Evolutionary conservation across 1,140 invertebrate species (phyloP), one percentile per base, ranked within the genome.

Genomic region (Lethrus apterus): DNA sequence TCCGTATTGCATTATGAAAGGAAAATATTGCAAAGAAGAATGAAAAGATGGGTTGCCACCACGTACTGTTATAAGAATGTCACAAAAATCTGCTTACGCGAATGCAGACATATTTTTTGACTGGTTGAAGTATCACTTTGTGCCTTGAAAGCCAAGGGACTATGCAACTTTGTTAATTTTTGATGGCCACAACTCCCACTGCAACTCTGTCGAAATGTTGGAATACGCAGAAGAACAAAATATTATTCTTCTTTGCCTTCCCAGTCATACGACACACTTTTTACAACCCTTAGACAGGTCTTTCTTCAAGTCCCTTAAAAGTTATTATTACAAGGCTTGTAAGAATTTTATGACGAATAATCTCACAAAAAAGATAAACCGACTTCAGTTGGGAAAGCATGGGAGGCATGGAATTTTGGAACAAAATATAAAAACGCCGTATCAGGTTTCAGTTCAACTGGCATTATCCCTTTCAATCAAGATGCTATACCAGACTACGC

Each of bases 81-180:
- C 31, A 4, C 14, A 48, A 36, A 49, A 54, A 17, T 43, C 19
- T n/a, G 26, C 44, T 10, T 56, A 52, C 29, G 48, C 48, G 11
- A 55, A 31, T 24, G 15, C 36, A 29, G 38, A 56, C 11, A 11
- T 57, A 7, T 50, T 57, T 42, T 31, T 47, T 10, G 45, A 46
- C n/a, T 55, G 50, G 55, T 43, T 57, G 21, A 32, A 26, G 24
- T 21, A 49, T 11, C 23, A 53, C 35, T 45, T 44, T 19, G 23
- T 41, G 18, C 35, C 35, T 10, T 17, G 35, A 31, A 47, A 47
- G 23, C 19, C n/a, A 7, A 18, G 26, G n/a, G 44, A 33, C n/a
- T 36, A 48, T 2, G 24, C n/a, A n/a, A n/a, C 24, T 14, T 26
- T 48, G 10, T 41, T 41, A 41, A 30, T 48, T 18, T 42, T 48